Conservation (phyloP, 2,797 vertebrate genomes). For the Okamejei kenojei region DNA sequence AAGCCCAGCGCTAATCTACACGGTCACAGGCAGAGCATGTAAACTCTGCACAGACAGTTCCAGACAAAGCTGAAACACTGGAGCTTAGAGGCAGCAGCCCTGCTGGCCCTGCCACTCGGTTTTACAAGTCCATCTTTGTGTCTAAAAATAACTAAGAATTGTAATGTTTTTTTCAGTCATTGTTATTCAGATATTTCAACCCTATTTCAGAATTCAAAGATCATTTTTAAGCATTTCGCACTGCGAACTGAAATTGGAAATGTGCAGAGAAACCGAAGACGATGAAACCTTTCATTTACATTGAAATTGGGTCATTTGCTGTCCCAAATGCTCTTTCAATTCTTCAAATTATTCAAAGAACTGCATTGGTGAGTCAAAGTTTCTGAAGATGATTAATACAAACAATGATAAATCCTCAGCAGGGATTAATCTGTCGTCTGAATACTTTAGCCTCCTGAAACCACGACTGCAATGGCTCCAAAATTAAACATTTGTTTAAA, state of each 20-base stretch:
- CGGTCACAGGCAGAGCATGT: too few relatives aligned
- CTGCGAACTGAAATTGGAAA: background rate
- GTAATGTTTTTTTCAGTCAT: background rate
- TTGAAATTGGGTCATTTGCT: background rate
- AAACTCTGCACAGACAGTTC: too few relatives aligned
- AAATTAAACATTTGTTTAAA: background rate
- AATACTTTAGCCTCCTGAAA: background rate
- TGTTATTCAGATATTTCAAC: background rate
- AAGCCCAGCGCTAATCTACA: too few relatives aligned
- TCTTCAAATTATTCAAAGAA: background rate
- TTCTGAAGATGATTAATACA: background rate
- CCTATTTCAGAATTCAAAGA: background rate
- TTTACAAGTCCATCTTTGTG: too few relatives aligned
- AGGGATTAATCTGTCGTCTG: too few relatives aligned
- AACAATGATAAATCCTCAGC: too few relatives aligned
- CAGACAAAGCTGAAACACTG: too few relatives aligned
- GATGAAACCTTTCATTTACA: background rate
- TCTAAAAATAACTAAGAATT: background rate
- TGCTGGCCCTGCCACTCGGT: too few relatives aligned
- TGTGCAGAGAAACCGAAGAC: background rate
- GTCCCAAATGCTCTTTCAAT: background rate
- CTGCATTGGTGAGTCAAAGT: background rate
- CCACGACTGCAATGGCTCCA: background rate
- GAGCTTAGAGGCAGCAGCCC: too few relatives aligned
- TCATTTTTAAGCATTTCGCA: too few relatives aligned